Evolutionary conservation across 2,797 vertebrate species (phyloP), one percentile per base, ranked within the genome.

Genomic region (Myotis vivesi): DNA sequence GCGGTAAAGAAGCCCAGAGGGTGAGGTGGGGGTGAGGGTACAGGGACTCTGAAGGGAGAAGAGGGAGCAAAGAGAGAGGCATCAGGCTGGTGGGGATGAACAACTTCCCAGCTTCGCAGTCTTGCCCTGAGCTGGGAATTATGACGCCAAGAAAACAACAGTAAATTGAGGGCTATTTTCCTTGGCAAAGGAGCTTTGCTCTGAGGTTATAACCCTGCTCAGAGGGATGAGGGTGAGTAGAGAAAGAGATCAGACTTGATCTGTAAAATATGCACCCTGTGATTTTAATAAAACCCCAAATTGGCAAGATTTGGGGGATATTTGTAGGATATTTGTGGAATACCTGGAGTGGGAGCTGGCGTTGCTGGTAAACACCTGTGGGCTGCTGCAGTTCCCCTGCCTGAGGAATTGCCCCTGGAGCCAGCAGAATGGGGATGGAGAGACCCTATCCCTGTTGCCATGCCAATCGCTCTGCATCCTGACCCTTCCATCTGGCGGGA

Each of bases 101-200:
- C 53, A 44, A 22, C 30, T n/a, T 44, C 57, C 75, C 66, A 49
- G 77, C 86, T 79, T 87, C 17, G 28, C 38, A 46, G 25, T 66
- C 91, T 79, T 73, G 59, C 59, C 53, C 44, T 72, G 2, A 72
- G 89, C 76, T 64, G 49, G 71, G 38, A 80, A 41, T 89, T 84
- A 22, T 0, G 49, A 95, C 68, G 81, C 53, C 76, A 94, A 59
- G 81, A 75, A 91, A 84, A 75, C n/a, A 41, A 64, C 30, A 68
- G 73, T 77, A 80, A 72, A 25, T 41, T 16, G 16, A 68, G 15
- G 55, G 88, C 73, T 71, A 6, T 90, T 96, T 92, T 79, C 62
- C 68, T 93, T 81, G 93, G 84, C 89, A 30, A 53, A 80, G 38
- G 51, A 46, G 36, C 22, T 94, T 77, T 30, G 44, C 33, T 33